Base-by-base conservation (phyloP, 2,888 invertebrate species). In the Ornithoptera alexandrae region DNA sequence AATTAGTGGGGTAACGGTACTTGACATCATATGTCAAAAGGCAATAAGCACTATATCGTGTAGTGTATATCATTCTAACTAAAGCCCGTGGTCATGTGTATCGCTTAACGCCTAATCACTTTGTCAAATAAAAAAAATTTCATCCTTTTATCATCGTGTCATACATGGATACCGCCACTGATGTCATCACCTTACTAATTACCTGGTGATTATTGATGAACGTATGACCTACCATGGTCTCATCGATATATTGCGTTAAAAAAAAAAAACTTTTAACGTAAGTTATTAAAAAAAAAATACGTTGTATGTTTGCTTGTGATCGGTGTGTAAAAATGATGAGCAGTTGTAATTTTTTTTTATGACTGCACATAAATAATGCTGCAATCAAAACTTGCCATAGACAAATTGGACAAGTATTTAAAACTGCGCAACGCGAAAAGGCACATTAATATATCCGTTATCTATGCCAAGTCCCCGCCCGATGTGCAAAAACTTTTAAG, bases 311-410 rank as follows among this genome's bases (percentile, higher is more conserved):
- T 39, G 39, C 39, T 10, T 8, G 39, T 39, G 8, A 10, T 39
- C 50, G 50, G 18, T 15, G 50, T 50, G 39, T 39, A 67, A 67
- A 64, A 63, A 50, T 22, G 50, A 50, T 59, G 53, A 56, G 65
- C 10, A 8, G 56, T 50, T 50, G 50, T 50, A 50, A 50, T 15
- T 65, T 20, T 62, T 24, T 56, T 22, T 60, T 24, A 10, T 5
- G 62, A 15, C 12, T n/a, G 24, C 46, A 57, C n/a, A 57, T 57
- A 64, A 68, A 68, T 62, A 63, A 62, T 60, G 39, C 42, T 53
- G 63, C 65, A 59, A 67, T 70, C 65, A 62, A 69, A 46, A 30
- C 36, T 59, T 70, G 62, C 70, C 70, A 70, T 62, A 70, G 66
- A 70, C 50, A 62, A 66, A 62, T 69, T 57, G 62, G 18, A 50